These are phyloP conservation scores for Bergia puertoricense DNA, from an alignment of 92 coral and sea anemone genomes.

Conservation along the genomic window DNA sequence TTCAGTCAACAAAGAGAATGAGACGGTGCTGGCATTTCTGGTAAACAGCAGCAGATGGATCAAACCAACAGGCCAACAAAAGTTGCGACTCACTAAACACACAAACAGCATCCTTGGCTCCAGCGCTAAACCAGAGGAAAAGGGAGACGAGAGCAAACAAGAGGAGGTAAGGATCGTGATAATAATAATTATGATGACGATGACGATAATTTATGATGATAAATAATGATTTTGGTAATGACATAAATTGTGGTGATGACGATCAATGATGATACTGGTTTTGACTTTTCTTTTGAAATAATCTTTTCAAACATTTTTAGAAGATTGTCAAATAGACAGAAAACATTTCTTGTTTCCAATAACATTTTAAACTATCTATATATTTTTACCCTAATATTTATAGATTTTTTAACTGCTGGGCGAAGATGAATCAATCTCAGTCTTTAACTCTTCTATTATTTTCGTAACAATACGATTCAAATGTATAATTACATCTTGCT, in stretches of 20 bases:
- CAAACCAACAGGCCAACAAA: constrained; percentile 66
- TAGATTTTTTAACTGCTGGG: no score
- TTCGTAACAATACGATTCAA: no score
- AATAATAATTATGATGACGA: neutral
- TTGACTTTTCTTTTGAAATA: no score
- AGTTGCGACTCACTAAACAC: constrained; percentile 65
- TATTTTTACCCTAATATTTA: no score
- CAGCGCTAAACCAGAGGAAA: constrained; percentile 42
- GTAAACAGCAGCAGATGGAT: constrained; percentile 86
- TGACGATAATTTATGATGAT: neutral
- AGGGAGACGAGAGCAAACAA: constrained; percentile 31
- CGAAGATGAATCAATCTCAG: no score
- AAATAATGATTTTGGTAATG: neutral
- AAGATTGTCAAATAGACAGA: no score
- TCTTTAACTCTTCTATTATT: no score
- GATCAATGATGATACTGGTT: neutral
- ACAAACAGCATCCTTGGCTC: constrained; percentile 61
- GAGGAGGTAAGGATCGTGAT: constrained; percentile 17
- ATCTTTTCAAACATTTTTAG: no score
- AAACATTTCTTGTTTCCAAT: no score
- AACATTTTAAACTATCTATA: no score
- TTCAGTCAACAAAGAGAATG: constrained; percentile 69
- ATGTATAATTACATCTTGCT: no score
- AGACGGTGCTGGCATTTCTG: constrained; percentile 79
- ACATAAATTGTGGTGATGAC: constrained; percentile 14